Conservation (phyloP, 2,113 vertebrate species). For the Jaculus jaculus region DNA sequence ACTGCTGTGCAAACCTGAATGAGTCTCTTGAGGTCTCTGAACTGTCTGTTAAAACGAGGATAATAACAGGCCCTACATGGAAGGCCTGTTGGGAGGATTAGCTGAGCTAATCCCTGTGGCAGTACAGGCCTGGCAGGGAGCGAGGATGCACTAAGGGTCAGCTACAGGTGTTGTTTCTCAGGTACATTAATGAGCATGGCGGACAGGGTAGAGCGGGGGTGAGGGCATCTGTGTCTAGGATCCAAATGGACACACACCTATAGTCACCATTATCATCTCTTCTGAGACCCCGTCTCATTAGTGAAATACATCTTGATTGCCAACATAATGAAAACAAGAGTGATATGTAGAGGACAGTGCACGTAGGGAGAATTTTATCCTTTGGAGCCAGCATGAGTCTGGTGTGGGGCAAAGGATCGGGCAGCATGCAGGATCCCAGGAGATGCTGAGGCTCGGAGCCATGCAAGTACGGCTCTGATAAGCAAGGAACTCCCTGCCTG, state of each 20-base stretch:
- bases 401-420: fast-evolving
- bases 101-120: neutral
- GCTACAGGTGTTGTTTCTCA: neutral
- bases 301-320: neutral
- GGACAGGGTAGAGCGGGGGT: fast-evolving
- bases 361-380: neutral
- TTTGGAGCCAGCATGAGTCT: fast-evolving
- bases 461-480: fast-evolving
- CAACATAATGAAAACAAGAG: neutral
- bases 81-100: neutral
- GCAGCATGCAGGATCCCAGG: fast-evolving
- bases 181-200: fast-evolving
- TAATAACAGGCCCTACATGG: neutral
- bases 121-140: neutral
- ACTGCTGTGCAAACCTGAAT: slow-evolving; percentile 4
- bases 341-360: neutral
- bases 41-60: neutral
- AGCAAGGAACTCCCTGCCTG: fast-evolving
- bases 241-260: neutral
- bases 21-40: slow-evolving; percentile 58
- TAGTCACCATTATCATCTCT: neutral
- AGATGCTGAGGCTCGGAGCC: fast-evolving
- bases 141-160: neutral
- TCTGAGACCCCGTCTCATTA: neutral
- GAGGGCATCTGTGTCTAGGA: neutral